Conservation (phyloP, 2,113 vertebrate species). For the Paralichthys olivaceus region DNA sequence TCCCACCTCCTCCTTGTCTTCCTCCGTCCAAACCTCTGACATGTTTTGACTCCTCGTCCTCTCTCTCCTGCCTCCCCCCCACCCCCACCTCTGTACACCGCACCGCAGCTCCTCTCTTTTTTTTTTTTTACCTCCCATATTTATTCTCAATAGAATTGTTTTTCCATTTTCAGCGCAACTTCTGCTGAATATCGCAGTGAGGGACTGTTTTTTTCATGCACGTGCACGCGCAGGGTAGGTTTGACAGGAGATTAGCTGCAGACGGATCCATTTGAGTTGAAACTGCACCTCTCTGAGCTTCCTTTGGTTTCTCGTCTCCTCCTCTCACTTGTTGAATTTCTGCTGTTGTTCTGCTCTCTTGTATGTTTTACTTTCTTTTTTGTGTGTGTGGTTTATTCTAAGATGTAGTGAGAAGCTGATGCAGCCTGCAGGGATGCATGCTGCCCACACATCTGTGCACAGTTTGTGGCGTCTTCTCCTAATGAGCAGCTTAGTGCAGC, state of each 20-base stretch:
- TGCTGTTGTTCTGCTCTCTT: neutral
- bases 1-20: neutral
- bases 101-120: neutral
- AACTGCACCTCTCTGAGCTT: neutral
- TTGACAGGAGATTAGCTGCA: conserved; percentile 1
- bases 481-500: conserved; percentile 60
- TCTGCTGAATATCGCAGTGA: neutral
- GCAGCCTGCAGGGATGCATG: conserved; percentile 20
- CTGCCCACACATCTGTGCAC: conserved; percentile 65
- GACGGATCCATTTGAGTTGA: neutral
- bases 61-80: neutral
- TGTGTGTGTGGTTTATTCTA: neutral
- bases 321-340: conserved; percentile 19
- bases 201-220: neutral
- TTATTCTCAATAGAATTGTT: neutral
- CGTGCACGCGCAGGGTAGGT: neutral
- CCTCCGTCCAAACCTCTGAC: conserved; percentile 19
- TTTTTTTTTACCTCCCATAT: neutral
- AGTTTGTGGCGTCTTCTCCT: conserved; percentile 47
- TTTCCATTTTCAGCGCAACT: neutral
- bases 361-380: neutral
- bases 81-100: neutral
- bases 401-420: conserved; percentile 5
- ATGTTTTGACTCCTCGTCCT: conserved; percentile 54
- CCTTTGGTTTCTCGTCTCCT: neutral